A percentile compares a stretch with the other conserved stretches of the same genome.
phyloP scores from a whole-genome alignment of 2,113 vertebrate genomes.

The Labeo catla region DNA sequence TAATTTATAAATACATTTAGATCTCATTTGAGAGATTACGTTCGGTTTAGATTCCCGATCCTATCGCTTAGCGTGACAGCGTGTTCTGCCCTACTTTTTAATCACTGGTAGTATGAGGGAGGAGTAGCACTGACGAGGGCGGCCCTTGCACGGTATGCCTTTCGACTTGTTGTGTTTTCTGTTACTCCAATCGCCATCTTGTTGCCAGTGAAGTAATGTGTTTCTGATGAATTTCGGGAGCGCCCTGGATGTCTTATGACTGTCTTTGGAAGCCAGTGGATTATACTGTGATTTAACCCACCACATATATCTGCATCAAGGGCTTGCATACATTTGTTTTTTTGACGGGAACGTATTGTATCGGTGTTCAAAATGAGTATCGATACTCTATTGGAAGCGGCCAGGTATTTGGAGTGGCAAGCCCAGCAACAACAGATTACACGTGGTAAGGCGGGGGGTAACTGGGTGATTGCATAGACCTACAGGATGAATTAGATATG shows the following conservation, averaged over 20 bases:
- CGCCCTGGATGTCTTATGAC: constrained; percentile 57
- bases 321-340: constrained; percentile 58
- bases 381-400: constrained; percentile 93
- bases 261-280: constrained; percentile 56
- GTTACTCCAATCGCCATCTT: constrained; percentile 96
- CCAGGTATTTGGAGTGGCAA: constrained; percentile 95
- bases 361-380: constrained; percentile 87
- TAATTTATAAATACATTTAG: background rate
- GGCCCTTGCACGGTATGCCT: constrained; percentile 79
- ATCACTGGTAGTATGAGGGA: constrained; percentile 71
- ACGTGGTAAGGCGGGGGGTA: constrained; percentile 84
- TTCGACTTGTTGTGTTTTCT: constrained; percentile 94
- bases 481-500: background rate
- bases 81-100: constrained; percentile 69
- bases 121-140: constrained; percentile 65
- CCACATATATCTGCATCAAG: constrained; percentile 1
- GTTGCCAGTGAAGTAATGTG: constrained; percentile 88
- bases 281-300: constrained; percentile 21
- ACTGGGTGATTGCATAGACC: background rate
- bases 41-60: background rate
- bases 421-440: constrained; percentile 92
- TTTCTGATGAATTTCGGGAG: constrained; percentile 72
- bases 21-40: too few species aligned
- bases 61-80: constrained; percentile 31
- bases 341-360: constrained; percentile 55